phyloP scores from a whole-genome alignment of 2,113 vertebrate genomes.

The Perca schrenkii region DNA sequence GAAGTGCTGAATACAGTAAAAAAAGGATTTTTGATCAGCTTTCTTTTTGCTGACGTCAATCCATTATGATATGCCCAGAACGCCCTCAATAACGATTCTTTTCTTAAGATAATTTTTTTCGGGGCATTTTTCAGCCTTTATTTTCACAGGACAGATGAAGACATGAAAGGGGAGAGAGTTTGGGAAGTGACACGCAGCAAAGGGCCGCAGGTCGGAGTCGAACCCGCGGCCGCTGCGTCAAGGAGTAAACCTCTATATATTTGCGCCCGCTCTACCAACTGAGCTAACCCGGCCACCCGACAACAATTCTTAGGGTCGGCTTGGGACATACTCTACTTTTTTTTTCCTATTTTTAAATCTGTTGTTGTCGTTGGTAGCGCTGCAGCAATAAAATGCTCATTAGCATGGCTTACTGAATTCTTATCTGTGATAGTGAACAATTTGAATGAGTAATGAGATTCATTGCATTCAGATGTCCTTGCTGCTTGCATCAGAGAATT shows the following conservation, averaged over 20 bases:
- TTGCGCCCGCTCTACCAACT: too few species aligned
- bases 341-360: too few species aligned
- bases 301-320: too few species aligned
- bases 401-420: slow-evolving; percentile 7
- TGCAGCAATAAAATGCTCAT: slow-evolving; percentile 17
- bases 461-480: neutral
- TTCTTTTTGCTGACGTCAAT: neutral
- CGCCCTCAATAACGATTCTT: neutral
- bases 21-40: neutral
- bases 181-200: too few species aligned
- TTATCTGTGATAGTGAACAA: neutral
- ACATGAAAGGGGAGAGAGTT: too few species aligned
- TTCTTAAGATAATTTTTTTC: too few species aligned
- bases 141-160: too few species aligned
- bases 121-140: too few species aligned
- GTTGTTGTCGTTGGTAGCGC: neutral
- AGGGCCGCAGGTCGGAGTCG: too few species aligned
- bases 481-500: neutral
- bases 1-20: neutral
- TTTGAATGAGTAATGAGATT: slow-evolving; percentile 5
- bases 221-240: too few species aligned
- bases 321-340: neutral
- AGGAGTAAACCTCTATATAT: too few species aligned
- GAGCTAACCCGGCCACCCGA: too few species aligned
- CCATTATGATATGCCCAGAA: neutral